Conservation (phyloP, 1,140 invertebrate genomes). For the Gyrodactylus salaris region DNA sequence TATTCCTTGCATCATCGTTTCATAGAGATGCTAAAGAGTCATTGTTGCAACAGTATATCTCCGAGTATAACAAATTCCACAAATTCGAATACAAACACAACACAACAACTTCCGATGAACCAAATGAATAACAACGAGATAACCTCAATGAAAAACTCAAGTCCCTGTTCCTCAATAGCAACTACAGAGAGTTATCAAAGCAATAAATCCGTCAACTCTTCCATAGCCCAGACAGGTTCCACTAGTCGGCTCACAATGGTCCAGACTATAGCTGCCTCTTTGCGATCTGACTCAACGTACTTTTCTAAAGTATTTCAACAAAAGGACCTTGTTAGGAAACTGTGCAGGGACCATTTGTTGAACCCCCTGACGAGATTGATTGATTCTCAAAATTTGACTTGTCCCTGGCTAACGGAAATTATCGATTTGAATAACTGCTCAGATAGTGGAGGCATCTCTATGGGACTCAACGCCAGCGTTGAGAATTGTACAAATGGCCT, state of each 20-base stretch:
- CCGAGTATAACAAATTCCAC: too few relatives aligned
- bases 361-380: not conserved
- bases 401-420: not conserved
- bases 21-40: constrained; percentile 6
- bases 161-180: not conserved
- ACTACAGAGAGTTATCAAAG: not conserved
- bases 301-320: not conserved
- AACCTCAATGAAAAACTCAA: not conserved
- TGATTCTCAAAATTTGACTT: not conserved
- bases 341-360: not conserved
- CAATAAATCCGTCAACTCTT: too few relatives aligned
- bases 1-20: constrained; percentile 6
- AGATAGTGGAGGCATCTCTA: too few relatives aligned
- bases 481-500: too few relatives aligned
- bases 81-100: not conserved
- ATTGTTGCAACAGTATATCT: constrained; percentile 5
- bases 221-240: too few relatives aligned
- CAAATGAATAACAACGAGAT: not conserved
- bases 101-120: too few relatives aligned
- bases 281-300: not conserved
- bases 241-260: not conserved
- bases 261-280: not conserved
- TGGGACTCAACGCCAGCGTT: too few relatives aligned
- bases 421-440: not conserved
- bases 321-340: not conserved